phyloP scores from a whole-genome alignment of 2,888 invertebrate species.

The Volucella inanis region DNA sequence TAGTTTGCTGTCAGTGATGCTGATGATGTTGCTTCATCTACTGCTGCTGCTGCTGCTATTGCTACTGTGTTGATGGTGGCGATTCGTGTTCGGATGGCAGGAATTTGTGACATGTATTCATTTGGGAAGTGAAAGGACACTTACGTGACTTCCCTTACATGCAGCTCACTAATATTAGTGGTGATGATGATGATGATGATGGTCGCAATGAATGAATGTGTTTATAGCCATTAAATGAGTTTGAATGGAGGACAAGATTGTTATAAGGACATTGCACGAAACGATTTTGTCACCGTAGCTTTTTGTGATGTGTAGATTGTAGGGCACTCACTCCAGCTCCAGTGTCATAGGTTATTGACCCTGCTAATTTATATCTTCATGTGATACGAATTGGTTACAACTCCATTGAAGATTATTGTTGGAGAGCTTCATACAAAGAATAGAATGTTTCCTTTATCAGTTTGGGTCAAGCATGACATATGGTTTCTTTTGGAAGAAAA shows the following conservation, averaged over 20 bases:
- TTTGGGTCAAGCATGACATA: no score
- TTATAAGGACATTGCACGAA: conserved; percentile 3
- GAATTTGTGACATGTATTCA: conserved; percentile 43
- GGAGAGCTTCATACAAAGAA: no score
- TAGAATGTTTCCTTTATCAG: no score
- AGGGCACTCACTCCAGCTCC: no score
- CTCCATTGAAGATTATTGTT: no score
- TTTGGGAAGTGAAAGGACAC: conserved; percentile 34
- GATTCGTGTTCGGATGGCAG: conserved; percentile 5
- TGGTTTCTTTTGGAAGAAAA: no score
- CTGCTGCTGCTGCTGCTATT: conserved; percentile 10
- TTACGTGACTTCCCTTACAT: conserved; percentile 32
- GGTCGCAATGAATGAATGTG: conserved; percentile 15
- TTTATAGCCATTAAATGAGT: conserved; percentile 35
- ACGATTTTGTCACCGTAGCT: neutral
- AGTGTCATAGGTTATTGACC: no score
- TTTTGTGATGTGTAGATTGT: neutral
- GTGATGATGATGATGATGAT: conserved; percentile 25
- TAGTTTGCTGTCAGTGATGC: conserved; percentile 50
- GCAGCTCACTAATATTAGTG: conserved; percentile 10
- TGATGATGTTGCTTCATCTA: conserved; percentile 12
- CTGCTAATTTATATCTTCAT: no score
- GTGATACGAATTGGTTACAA: no score
- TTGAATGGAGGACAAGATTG: conserved; percentile 26
- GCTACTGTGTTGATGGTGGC: neutral